These are phyloP conservation scores for Anableps anableps DNA, from an alignment of 2,797 vertebrate species.

Conservation along the genomic window DNA sequence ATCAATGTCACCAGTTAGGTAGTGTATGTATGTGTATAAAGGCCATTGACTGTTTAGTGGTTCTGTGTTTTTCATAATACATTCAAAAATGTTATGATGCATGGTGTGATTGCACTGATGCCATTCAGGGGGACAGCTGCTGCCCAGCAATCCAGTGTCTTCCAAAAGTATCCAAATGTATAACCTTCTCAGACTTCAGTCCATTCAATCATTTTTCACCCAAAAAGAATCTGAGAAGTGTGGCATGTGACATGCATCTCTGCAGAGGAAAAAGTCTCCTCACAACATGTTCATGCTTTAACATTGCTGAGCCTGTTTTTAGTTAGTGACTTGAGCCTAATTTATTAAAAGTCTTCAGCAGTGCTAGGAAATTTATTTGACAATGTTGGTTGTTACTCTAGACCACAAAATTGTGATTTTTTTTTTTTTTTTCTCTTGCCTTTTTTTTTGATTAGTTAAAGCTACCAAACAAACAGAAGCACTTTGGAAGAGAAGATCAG, in stretches of 20 bases:
- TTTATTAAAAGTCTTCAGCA: not conserved
- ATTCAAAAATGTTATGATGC: not conserved
- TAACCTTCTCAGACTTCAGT: not conserved
- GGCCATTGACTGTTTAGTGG: not conserved
- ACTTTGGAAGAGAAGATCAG: constrained; percentile 35
- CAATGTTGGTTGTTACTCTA: not conserved
- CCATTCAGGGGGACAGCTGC: not conserved
- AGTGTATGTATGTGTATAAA: no score
- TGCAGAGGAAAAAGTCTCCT: not conserved
- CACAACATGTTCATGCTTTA: not conserved
- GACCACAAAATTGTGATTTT: not conserved
- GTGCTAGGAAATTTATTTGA: not conserved
- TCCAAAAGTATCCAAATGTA: not conserved
- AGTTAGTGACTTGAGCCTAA: not conserved
- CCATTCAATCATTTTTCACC: no score
- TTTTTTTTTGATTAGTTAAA: not conserved
- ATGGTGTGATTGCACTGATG: not conserved
- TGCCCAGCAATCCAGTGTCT: not conserved
- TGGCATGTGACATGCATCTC: no score
- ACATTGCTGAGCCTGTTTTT: not conserved
- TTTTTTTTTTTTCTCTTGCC: not conserved
- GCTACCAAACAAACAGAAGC: not conserved
- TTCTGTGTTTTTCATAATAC: not conserved
- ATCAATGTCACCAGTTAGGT: no score
- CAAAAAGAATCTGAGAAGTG: no score